A percentile compares a stretch with the other conserved stretches of the same genome.
These are phyloP conservation scores for Leptodactylus fallax DNA, from an alignment of 2,797 vertebrate species.

Conservation along the genomic window DNA sequence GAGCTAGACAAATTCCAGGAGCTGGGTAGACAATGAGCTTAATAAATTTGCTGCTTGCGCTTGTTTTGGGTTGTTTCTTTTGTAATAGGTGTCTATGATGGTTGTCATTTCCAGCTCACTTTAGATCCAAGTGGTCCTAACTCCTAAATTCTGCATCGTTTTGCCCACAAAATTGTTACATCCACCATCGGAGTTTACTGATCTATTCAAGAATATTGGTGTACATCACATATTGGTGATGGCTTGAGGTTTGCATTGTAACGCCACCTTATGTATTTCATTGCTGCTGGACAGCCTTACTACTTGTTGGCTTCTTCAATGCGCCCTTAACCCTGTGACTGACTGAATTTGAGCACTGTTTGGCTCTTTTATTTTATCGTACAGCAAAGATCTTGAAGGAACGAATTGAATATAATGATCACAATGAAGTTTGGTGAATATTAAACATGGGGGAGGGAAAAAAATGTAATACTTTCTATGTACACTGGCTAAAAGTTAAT, in stretches of 20 bases:
- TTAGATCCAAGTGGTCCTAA: not conserved
- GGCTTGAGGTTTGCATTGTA: conserved; percentile 29
- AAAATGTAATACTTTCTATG: conserved; percentile 90
- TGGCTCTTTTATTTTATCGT: not conserved
- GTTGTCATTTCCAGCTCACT: not conserved
- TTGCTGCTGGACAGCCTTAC: conserved; percentile 63
- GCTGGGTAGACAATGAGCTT: not conserved
- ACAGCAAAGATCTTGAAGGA: conserved; percentile 46
- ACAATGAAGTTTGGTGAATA: conserved; percentile 91
- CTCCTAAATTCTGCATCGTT: not conserved
- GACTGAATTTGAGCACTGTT: conserved; percentile 33
- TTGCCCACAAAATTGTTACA: not conserved
- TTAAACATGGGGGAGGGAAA: conserved; percentile 50
- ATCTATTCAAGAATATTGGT: not conserved
- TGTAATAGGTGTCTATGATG: not conserved
- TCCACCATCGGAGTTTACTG: not conserved
- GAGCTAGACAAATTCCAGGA: not conserved
- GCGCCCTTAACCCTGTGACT: conserved; percentile 60
- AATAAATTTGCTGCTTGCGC: not conserved
- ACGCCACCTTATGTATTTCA: conserved; percentile 66
- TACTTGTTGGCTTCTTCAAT: conserved; percentile 61
- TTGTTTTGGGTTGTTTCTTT: not conserved
- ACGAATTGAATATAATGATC: conserved; percentile 87
- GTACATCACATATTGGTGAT: not conserved
- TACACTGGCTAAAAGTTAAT: conserved; percentile 96